Evolutionary conservation across 2,113 vertebrate genomes (phyloP).

Genomic region (Takifugu flavidus): DNA sequence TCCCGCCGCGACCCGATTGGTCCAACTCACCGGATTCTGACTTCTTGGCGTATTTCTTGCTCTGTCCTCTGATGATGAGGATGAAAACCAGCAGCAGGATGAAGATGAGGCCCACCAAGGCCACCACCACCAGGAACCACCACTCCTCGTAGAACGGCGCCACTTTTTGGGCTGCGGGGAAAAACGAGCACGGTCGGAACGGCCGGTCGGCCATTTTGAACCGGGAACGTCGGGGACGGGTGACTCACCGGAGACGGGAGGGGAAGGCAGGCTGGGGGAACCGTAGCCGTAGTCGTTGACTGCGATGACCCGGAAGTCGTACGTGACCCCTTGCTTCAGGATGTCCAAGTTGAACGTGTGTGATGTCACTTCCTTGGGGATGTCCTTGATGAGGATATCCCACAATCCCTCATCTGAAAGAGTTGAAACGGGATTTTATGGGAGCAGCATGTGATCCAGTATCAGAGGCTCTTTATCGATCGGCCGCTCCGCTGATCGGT

Average conservation of each 20-base stretch:
- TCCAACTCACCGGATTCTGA: conserved; percentile 83
- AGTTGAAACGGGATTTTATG: not conserved
- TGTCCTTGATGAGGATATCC: conserved; percentile 98
- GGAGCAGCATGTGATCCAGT: not conserved
- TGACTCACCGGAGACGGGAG: conserved; percentile 87
- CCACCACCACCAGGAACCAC: conserved; percentile 97
- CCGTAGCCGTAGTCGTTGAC: conserved; percentile 95
- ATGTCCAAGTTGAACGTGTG: conserved; percentile 96
- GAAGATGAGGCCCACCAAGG: conserved; percentile 93
- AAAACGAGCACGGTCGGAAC: conserved; percentile 8
- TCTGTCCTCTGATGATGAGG: conserved; percentile 94
- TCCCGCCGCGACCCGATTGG: conserved; percentile 3
- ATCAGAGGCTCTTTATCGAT: not conserved
- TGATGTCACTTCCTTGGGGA: conserved; percentile 93
- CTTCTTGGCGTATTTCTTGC: conserved; percentile 96
- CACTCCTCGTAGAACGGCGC: conserved; percentile 95
- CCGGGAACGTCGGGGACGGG: not conserved
- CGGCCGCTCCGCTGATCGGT: too few species aligned
- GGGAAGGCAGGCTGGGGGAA: conserved; percentile 89
- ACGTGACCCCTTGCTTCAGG: conserved; percentile 92
- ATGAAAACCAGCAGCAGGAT: conserved; percentile 93
- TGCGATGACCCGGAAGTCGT: conserved; percentile 94
- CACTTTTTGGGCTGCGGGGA: conserved; percentile 85
- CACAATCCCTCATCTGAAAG: conserved; percentile 91
- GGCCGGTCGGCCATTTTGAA: not conserved